phyloP scores from a whole-genome alignment of 2,888 invertebrate species.

The Penaeus monodon region DNA sequence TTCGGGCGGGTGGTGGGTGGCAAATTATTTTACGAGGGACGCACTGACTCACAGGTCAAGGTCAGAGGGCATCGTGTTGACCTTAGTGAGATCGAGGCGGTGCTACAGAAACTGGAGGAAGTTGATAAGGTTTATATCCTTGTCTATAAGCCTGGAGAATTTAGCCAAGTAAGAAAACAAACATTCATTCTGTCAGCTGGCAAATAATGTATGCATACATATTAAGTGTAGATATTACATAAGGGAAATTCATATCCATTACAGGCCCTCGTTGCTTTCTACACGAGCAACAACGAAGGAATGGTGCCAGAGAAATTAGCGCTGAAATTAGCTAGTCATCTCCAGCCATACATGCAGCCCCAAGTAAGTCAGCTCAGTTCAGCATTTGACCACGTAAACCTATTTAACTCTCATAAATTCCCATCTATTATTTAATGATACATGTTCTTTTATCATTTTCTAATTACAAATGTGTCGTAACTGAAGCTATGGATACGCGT shows the following conservation, averaged over 20 bases:
- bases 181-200: no score
- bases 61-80: conserved; percentile 89
- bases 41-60: conserved; percentile 84
- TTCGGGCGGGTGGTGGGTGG: conserved; percentile 81
- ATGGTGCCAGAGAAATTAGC: conserved; percentile 35
- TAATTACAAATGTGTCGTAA: no score
- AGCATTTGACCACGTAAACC: background rate
- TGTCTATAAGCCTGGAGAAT: conserved; percentile 81
- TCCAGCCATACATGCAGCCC: conserved; percentile 61
- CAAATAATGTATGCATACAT: no score
- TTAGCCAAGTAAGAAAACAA: conserved; percentile 70
- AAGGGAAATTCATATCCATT: no score
- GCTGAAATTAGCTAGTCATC: conserved; percentile 23
- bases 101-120: conserved; percentile 76
- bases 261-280: conserved; percentile 63
- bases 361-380: conserved; percentile 32
- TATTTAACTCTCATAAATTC: no score
- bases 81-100: conserved; percentile 83
- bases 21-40: conserved; percentile 78
- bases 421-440: no score
- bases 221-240: no score
- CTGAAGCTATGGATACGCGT: no score
- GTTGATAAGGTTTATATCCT: conserved; percentile 84
- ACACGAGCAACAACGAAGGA: conserved; percentile 31
- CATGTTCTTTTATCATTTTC: no score